Percentiles rank a stretch among this genome's conserved stretches.
Conservation (phyloP, 2,888 invertebrate species). For the Scaptomyza parva region DNA sequence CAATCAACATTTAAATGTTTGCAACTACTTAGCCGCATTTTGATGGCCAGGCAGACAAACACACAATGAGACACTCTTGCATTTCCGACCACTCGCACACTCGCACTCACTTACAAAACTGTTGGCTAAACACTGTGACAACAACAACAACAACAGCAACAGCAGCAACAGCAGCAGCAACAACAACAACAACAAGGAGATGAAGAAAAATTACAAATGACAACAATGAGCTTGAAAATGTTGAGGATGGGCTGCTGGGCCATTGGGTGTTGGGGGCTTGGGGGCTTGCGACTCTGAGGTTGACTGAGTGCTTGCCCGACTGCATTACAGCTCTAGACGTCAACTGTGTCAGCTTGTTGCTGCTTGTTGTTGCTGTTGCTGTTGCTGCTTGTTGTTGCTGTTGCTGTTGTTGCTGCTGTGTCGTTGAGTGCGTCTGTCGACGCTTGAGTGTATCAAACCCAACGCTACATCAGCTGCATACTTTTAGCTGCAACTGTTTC, state of each 20-base stretch:
- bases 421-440: conserved; percentile 76
- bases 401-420: conserved; percentile 36
- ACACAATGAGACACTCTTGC: conserved; percentile 73
- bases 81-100: conserved; percentile 64
- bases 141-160: conserved; percentile 17
- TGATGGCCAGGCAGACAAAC: conserved; percentile 42
- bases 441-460: conserved; percentile 77
- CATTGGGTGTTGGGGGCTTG: neutral
- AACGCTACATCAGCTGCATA: conserved; percentile 73
- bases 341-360: conserved; percentile 62
- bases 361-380: conserved; percentile 22
- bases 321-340: conserved; percentile 74
- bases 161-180: conserved; percentile 20
- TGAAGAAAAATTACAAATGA: too few species aligned
- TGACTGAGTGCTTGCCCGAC: conserved; percentile 74
- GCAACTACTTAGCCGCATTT: conserved; percentile 66
- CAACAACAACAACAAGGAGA: conserved; percentile 6
- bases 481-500: conserved; percentile 54
- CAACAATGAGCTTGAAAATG: conserved; percentile 24
- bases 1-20: conserved; percentile 72
- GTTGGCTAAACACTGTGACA: conserved; percentile 68
- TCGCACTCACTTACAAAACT: conserved; percentile 44
- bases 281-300: conserved; percentile 51
- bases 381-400: conserved; percentile 21
- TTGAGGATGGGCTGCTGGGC: neutral